phyloP scores from a whole-genome alignment of 2,113 vertebrate genomes.

The Sminthopsis crassicaudata region DNA sequence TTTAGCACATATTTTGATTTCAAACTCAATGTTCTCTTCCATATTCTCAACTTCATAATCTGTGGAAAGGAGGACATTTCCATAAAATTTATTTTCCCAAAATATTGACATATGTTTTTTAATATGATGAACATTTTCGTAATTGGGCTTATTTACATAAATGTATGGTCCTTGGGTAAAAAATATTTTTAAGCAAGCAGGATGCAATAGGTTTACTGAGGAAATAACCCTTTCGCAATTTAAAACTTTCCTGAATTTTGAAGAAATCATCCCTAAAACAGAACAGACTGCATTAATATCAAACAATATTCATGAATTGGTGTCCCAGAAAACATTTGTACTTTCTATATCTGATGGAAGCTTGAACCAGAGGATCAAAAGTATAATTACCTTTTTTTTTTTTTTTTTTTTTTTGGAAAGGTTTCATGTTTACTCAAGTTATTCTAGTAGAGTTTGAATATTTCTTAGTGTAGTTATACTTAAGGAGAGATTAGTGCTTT shows the following conservation, averaged over 20 bases:
- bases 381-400: background rate
- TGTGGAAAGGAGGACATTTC: constrained; percentile 64
- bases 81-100: constrained; percentile 73
- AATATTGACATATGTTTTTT: constrained; percentile 59
- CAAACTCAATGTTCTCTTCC: constrained; percentile 75
- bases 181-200: background rate
- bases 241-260: background rate
- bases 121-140: constrained; percentile 70
- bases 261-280: background rate
- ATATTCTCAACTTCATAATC: constrained; percentile 68
- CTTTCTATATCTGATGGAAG: background rate
- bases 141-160: constrained; percentile 76
- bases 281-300: fast-evolving
- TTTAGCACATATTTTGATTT: constrained; percentile 64
- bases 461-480: background rate
- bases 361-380: background rate
- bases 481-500: background rate
- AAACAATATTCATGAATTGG: background rate
- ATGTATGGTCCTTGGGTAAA: constrained; percentile 59
- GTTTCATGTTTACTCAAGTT: background rate
- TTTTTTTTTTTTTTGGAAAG: background rate
- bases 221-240: background rate
- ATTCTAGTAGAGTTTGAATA: background rate
- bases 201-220: background rate
- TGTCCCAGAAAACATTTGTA: background rate